Evolutionary conservation across 2,113 vertebrate species (phyloP).

Genomic region (Vicugna pacos): DNA sequence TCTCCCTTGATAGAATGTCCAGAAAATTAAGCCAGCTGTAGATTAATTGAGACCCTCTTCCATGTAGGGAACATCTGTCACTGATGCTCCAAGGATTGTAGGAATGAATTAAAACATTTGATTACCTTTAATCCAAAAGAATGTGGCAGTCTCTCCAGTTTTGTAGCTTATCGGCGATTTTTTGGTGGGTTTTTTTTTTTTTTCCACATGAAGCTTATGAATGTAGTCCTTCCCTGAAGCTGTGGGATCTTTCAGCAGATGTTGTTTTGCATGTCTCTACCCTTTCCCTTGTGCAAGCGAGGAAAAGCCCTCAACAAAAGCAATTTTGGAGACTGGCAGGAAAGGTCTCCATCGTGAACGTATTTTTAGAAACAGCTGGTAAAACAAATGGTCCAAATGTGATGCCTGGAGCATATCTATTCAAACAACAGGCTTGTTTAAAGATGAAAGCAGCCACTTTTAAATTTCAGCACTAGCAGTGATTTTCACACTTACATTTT

Average conservation of each 20-base stretch:
- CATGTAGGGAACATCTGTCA: conserved; percentile 82
- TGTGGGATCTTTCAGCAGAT: conserved; percentile 79
- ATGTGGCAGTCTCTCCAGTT: conserved; percentile 64
- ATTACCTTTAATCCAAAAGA: conserved; percentile 79
- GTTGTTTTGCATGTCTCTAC: conserved; percentile 80
- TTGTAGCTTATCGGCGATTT: conserved; percentile 60
- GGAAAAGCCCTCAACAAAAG: conserved; percentile 73
- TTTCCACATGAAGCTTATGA: conserved; percentile 44
- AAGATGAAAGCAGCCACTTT: conserved; percentile 78
- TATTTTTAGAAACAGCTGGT: conserved; percentile 87
- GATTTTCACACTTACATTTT: conserved; percentile 21
- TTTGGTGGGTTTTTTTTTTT: conserved; percentile 52
- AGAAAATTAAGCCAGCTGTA: conserved; percentile 77
- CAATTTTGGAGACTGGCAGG: conserved; percentile 64
- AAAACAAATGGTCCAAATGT: conserved; percentile 83
- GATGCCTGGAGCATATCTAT: conserved; percentile 80
- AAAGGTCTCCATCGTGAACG: conserved; percentile 50
- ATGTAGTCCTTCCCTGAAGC: conserved; percentile 75
- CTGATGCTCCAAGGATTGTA: conserved; percentile 18
- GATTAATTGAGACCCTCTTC: conserved; percentile 75
- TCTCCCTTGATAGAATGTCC: conserved; percentile 70
- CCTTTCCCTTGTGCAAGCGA: conserved; percentile 67
- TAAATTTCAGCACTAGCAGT: conserved; percentile 30
- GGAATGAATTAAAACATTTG: conserved; percentile 81
- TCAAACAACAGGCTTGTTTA: conserved; percentile 78